Percentiles rank a stretch among this genome's conserved stretches.
phyloP scores from a whole-genome alignment of 2,888 invertebrate species.

The Drepana falcataria region DNA sequence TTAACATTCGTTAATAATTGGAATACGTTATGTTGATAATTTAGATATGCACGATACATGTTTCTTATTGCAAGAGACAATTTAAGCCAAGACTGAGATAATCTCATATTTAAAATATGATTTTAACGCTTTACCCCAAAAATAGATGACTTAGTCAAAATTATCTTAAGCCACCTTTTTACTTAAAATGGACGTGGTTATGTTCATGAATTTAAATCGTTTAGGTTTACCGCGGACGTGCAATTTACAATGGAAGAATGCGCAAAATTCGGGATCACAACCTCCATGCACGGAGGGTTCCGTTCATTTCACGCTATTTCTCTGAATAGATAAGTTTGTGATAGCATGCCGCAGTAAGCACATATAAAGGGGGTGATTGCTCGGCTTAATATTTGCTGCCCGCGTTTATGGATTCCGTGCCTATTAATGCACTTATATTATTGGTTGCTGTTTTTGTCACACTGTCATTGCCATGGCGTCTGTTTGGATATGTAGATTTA shows the following conservation, averaged over 20 bases:
- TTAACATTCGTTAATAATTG: too few species aligned
- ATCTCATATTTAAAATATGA: too few species aligned
- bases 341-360: constrained; percentile 37
- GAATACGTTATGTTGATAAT: too few species aligned
- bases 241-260: constrained; percentile 38
- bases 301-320: constrained; percentile 47
- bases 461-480: constrained; percentile 38
- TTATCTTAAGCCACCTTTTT: too few species aligned
- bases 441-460: constrained; percentile 47
- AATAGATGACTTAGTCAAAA: too few species aligned
- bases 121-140: too few species aligned
- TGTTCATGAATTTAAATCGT: neutral
- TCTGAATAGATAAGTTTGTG: constrained; percentile 44
- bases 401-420: constrained; percentile 26
- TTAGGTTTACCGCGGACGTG: constrained; percentile 12
- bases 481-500: constrained; percentile 61
- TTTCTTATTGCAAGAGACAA: too few species aligned
- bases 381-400: constrained; percentile 46
- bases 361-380: constrained; percentile 48
- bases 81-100: too few species aligned
- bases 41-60: too few species aligned
- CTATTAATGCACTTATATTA: constrained; percentile 31
- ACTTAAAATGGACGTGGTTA: too few species aligned
- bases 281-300: constrained; percentile 37
- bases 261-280: constrained; percentile 48